phyloP scores from a whole-genome alignment of 2,113 vertebrate genomes.

The Anguilla rostrata region DNA sequence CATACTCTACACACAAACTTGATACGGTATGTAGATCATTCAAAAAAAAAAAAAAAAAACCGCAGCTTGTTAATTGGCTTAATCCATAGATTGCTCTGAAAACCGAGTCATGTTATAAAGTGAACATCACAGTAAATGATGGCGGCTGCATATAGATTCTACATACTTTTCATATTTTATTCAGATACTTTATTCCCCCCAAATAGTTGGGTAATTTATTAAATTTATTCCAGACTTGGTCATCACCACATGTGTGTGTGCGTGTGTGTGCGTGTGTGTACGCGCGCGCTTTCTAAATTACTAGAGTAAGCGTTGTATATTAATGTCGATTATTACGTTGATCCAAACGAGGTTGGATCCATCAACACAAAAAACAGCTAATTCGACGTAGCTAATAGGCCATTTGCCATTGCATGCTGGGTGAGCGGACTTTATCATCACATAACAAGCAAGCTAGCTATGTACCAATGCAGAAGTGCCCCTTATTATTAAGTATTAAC shows the following conservation, averaged over 20 bases:
- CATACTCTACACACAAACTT: neutral
- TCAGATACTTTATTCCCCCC: too few species aligned
- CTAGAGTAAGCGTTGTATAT: neutral
- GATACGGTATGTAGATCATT: neutral
- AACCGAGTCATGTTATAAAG: neutral
- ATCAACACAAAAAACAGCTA: neutral
- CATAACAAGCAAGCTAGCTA: neutral
- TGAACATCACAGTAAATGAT: neutral
- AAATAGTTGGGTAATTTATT: neutral
- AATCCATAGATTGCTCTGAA: neutral
- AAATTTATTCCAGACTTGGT: neutral
- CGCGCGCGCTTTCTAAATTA: too few species aligned
- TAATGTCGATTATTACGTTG: neutral
- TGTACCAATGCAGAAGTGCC: neutral
- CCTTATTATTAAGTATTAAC: neutral
- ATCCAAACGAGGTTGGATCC: neutral
- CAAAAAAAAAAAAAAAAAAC: neutral
- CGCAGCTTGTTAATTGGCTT: neutral
- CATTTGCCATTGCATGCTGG: neutral
- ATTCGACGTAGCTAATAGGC: neutral
- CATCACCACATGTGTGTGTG: neutral
- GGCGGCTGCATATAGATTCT: neutral
- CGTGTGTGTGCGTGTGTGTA: too few species aligned
- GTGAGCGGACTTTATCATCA: constrained; percentile 1
- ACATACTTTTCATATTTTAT: neutral